Base-by-base conservation (phyloP, 64 coral and sea anemone genomes). In the Orbicella faveolata region DNA sequence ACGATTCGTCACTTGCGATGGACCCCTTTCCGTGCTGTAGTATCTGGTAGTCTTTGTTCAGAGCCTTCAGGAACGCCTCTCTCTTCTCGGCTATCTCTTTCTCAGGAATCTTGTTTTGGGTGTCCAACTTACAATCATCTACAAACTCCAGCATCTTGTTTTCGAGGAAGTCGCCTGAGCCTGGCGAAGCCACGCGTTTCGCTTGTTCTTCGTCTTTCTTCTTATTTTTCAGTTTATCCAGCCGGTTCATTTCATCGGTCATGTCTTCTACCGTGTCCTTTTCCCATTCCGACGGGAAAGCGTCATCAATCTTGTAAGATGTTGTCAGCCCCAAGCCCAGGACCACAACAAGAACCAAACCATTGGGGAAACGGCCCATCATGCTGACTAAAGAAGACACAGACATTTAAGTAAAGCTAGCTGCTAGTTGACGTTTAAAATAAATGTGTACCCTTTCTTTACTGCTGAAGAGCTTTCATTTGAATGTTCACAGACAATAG, bases 261-360 rank as follows among this genome's bases (percentile, higher is more conserved):
- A 68, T 44, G 16, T 68, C 63, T 21, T 68, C 63, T 19, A 36
- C n/a, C 1, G 17, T 68, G 14, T 11, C 78, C 36, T 61, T 37
- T 16, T n/a, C 37, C 15, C 4, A 11, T 70, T 70, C 67, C n/a
- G 21, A 23, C 67, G 65, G 20, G 39, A 30, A 52, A 9, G 23
- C 6, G 13, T 70, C 61, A 10, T 85, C 64, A 17, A 85, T 70
- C 17, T 16, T 36, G 64, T 72, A 85, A 20, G 82, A 44, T 51
- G 36, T 30, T 9, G 23, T n/a, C 65, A 72, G 12, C 9, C 39
- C 65, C 11, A 85, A 2, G 65, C 23, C 41, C 11, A 85, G 21
- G 65, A 48, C 65, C 82, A 85, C 30, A 2, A 72, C 16, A 23
- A 73, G 35, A 85, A 44, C 65, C 19, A 85, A 85, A 85, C 63